Percentiles rank a stretch among this genome's conserved stretches.
phyloP scores from a whole-genome alignment of 2,113 vertebrate species.

The Antennarius striatus region DNA sequence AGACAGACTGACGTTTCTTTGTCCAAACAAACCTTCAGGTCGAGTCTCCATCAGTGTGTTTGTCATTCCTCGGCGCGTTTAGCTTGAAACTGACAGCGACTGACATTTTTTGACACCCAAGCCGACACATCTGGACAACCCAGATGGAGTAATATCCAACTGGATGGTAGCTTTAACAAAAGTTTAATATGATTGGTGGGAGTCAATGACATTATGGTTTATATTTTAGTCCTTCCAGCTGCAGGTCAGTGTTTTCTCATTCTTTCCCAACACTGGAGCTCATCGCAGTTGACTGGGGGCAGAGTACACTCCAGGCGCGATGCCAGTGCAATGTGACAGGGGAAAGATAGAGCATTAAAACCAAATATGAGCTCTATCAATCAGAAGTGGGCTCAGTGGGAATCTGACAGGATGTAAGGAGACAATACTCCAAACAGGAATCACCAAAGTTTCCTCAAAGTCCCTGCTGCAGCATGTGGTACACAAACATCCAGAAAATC shows the following conservation, averaged over 20 bases:
- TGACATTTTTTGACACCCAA: conserved; percentile 15
- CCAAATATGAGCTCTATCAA: conserved; percentile 13
- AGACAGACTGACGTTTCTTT: not conserved
- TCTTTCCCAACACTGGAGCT: too few relatives aligned
- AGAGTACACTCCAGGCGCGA: not conserved
- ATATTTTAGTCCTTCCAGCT: conserved; percentile 15
- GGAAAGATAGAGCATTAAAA: not conserved
- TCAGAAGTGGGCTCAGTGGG: conserved; percentile 7
- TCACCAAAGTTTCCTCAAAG: too few relatives aligned
- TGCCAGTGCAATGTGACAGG: not conserved
- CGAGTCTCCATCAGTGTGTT: conserved; percentile 11
- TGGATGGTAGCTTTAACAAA: not conserved
- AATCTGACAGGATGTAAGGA: not conserved
- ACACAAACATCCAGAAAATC: not conserved
- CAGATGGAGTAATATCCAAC: conserved; percentile 5
- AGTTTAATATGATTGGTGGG: not conserved
- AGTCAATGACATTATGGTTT: not conserved
- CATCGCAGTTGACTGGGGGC: too few relatives aligned
- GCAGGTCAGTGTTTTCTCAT: not conserved
- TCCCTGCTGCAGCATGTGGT: not conserved
- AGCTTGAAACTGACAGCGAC: conserved; percentile 19
- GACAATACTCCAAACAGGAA: not conserved
- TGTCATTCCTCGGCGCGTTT: not conserved
- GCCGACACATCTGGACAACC: conserved; percentile 9
- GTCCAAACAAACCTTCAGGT: conserved; percentile 14